Evolutionary conservation across 2,797 vertebrate genomes (phyloP).

Genomic region (Babyrousa celebensis): DNA sequence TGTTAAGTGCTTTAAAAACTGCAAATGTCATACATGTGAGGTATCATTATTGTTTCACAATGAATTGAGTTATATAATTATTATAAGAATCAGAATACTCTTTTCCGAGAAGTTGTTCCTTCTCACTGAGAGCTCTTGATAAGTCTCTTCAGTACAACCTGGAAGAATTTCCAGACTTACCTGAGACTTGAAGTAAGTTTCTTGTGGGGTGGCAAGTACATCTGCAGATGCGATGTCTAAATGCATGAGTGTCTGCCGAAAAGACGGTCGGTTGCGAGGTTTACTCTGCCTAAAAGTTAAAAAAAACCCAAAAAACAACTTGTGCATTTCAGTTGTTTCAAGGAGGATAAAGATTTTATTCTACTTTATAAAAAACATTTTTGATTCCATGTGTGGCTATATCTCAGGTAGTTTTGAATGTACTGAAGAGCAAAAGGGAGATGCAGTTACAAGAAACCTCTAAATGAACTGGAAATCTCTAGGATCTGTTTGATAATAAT

Average conservation of each 20-base stretch:
- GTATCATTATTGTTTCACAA: neutral
- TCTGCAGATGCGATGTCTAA: slow-evolving; percentile 99
- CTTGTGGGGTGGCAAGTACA: slow-evolving; percentile 97
- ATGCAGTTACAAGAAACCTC: neutral
- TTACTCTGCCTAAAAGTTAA: slow-evolving; percentile 96
- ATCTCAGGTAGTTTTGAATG: neutral
- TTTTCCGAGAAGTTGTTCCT: neutral
- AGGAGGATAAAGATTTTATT: slow-evolving; percentile 9
- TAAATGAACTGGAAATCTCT: neutral
- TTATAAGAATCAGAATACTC: neutral
- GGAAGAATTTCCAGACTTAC: slow-evolving; percentile 88
- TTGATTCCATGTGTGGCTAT: neutral
- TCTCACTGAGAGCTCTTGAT: neutral
- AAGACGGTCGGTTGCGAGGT: slow-evolving; percentile 98
- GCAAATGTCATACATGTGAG: neutral
- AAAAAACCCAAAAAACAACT: slow-evolving; percentile 30
- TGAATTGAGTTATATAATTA: neutral
- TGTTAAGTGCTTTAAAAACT: slow-evolving; percentile 29
- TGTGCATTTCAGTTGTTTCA: neutral
- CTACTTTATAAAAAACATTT: slow-evolving; percentile 28
- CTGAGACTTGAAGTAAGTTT: slow-evolving; percentile 99
- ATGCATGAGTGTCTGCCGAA: slow-evolving; percentile 98
- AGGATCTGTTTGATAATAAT: neutral
- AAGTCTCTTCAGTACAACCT: neutral
- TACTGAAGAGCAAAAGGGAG: slow-evolving; percentile 28